These are phyloP conservation scores for Drosophila melanica DNA, from an alignment of 1,140 invertebrate genomes.

Conservation along the genomic window DNA sequence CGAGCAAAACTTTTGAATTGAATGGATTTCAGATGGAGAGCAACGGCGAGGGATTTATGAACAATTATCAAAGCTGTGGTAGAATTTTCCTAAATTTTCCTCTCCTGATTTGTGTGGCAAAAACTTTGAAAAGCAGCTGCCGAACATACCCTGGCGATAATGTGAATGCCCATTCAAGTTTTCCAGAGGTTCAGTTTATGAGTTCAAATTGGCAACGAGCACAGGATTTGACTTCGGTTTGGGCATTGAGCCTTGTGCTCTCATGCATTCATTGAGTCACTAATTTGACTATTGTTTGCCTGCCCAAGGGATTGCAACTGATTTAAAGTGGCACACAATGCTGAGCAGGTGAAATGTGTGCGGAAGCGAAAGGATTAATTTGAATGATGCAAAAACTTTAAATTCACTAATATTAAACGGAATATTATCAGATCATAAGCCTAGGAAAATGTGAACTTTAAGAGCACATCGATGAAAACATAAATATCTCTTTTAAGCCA, in stretches of 20 bases:
- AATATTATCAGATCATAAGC: no score
- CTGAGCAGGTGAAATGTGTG: constrained; percentile 10
- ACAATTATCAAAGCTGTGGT: constrained; percentile 55
- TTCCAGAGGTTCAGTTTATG: constrained; percentile 35
- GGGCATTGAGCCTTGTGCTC: constrained; percentile 16
- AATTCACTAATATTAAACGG: not conserved
- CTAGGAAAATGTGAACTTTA: not conserved
- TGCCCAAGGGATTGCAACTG: constrained; percentile 5
- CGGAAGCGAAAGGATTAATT: not conserved
- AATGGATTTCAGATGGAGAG: constrained; percentile 9
- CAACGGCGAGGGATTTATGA: constrained; percentile 30
- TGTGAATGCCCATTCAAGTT: constrained; percentile 35
- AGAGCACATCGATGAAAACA: no score
- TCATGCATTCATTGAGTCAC: constrained; percentile 45
- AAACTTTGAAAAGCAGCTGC: constrained; percentile 34
- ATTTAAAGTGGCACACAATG: constrained; percentile 10
- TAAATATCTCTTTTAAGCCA: no score
- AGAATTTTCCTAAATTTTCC: constrained; percentile 32
- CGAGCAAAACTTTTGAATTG: constrained; percentile 44
- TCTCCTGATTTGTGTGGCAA: constrained; percentile 29
- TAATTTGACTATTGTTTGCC: constrained; percentile 51
- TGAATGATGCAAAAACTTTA: not conserved
- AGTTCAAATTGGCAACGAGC: constrained; percentile 16
- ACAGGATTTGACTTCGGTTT: not conserved
- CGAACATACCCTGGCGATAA: constrained; percentile 17